Evolutionary conservation across 2,888 invertebrate genomes (phyloP).

Genomic region (Pristionchus arcanus): DNA sequence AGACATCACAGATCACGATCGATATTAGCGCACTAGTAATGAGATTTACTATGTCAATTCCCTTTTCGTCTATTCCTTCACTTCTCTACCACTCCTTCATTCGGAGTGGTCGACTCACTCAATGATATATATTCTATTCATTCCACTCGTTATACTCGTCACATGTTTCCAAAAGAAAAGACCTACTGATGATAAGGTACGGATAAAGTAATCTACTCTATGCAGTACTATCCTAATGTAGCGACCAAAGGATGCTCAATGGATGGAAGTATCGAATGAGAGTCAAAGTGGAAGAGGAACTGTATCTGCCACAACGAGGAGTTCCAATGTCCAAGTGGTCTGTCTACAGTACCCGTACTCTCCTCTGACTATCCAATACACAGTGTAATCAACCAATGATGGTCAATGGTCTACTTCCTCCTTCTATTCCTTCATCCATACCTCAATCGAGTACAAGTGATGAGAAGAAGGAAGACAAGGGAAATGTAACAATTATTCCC

Average conservation of each 20-base stretch:
- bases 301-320: neutral
- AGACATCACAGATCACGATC: neutral
- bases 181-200: neutral
- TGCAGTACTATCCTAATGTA: neutral
- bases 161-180: constrained; percentile 10
- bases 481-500: neutral
- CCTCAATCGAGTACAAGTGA: neutral
- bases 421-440: neutral
- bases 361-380: neutral
- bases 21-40: neutral
- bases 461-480: neutral
- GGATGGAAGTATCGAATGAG: neutral
- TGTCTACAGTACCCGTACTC: neutral
- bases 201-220: neutral
- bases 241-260: neutral
- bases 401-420: neutral
- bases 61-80: neutral
- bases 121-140: neutral
- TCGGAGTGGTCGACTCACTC: neutral
- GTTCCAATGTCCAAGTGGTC: neutral
- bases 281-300: constrained; percentile 8
- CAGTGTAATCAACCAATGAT: neutral
- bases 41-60: neutral
- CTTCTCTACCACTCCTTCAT: neutral
- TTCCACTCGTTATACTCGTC: neutral